phyloP scores from a whole-genome alignment of 2,888 invertebrate genomes.

The Tinea pellionella region DNA sequence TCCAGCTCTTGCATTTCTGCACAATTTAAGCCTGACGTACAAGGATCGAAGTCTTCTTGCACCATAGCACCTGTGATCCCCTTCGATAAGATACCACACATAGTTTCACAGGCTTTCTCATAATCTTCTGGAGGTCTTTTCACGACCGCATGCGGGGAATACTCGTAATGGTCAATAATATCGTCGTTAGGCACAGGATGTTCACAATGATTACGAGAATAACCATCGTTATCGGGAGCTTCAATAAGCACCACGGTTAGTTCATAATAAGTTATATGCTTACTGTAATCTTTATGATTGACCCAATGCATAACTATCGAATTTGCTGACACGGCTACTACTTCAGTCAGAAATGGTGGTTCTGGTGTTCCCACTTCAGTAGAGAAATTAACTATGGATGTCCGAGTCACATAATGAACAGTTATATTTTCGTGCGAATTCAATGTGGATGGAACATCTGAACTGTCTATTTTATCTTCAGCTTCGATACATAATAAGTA shows the following conservation, averaged over 20 bases:
- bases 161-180: constrained; percentile 29
- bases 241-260: constrained; percentile 45
- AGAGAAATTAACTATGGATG: constrained; percentile 40
- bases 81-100: constrained; percentile 43
- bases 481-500: constrained; percentile 53
- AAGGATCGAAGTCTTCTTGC: constrained; percentile 48
- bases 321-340: constrained; percentile 37
- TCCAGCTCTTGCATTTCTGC: constrained; percentile 27
- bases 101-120: constrained; percentile 42
- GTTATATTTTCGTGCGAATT: not conserved
- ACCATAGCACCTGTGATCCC: constrained; percentile 38
- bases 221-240: constrained; percentile 28
- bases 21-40: constrained; percentile 30
- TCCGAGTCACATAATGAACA: constrained; percentile 24
- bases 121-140: constrained; percentile 46
- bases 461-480: constrained; percentile 24
- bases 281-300: constrained; percentile 42
- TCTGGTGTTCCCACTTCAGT: constrained; percentile 47
- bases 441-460: not conserved
- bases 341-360: constrained; percentile 48
- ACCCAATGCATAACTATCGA: constrained; percentile 44
- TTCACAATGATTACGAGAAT: constrained; percentile 37
- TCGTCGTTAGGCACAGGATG: constrained; percentile 19
- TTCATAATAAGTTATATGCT: constrained; percentile 41
- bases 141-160: constrained; percentile 41